Evolutionary conservation across 1,140 invertebrate species (phyloP).

Genomic region (Drosophila sproati): DNA sequence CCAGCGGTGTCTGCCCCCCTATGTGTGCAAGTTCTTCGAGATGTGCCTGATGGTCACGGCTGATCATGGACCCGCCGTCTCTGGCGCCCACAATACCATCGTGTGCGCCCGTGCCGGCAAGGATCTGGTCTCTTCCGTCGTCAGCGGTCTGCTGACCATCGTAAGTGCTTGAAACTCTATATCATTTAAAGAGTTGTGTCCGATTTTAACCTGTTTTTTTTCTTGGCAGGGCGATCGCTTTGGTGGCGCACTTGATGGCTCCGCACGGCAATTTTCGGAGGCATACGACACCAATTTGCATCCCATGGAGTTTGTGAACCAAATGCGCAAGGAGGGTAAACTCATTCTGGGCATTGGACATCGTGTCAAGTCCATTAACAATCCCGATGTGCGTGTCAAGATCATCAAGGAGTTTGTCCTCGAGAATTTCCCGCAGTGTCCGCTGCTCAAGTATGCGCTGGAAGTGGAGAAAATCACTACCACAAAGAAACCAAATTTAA

Average conservation of each 20-base stretch:
- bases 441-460: constrained; percentile 96
- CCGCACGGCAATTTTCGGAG: constrained; percentile 97
- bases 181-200: neutral
- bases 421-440: constrained; percentile 96
- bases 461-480: constrained; percentile 99
- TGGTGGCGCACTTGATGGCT: constrained; percentile 98
- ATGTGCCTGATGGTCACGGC: constrained; percentile 99
- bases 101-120: constrained; percentile 99
- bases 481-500: constrained; percentile 99
- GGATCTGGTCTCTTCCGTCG: constrained; percentile 98
- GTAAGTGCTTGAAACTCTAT: constrained; percentile 87
- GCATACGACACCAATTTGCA: constrained; percentile 97
- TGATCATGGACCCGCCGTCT: constrained; percentile 99
- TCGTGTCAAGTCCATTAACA: constrained; percentile 99
- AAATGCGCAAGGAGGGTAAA: constrained; percentile 98
- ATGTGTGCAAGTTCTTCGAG: constrained; percentile 99
- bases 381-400: constrained; percentile 98
- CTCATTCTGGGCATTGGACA: constrained; percentile 99
- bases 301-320: constrained; percentile 99
- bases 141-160: constrained; percentile 98
- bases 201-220: constrained; percentile 17
- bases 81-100: constrained; percentile 99
- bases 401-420: constrained; percentile 98
- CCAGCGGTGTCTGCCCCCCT: constrained; percentile 96
- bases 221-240: constrained; percentile 95